Evolutionary conservation across 2,797 vertebrate species (phyloP).

Genomic region (Linurgus olivaceus): DNA sequence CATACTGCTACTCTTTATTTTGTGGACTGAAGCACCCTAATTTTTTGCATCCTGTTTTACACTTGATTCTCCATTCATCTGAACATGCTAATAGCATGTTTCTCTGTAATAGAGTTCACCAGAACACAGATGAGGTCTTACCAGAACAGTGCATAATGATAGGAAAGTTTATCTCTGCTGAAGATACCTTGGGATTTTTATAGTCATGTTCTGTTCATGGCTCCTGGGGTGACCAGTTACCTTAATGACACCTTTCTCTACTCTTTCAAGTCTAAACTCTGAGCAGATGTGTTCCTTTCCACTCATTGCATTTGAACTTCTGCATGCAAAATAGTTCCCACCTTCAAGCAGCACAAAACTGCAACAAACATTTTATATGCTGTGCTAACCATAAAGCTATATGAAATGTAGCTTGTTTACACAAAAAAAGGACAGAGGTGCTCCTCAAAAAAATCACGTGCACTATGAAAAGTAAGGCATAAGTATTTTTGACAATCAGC

Average conservation of each 20-base stretch:
- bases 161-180: neutral
- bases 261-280: neutral
- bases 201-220: neutral
- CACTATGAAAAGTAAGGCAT: neutral
- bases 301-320: neutral
- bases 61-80: neutral
- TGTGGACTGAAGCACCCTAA: neutral
- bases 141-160: neutral
- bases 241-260: neutral
- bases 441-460: fast-evolving
- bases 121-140: neutral
- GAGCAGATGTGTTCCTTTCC: neutral
- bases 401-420: neutral
- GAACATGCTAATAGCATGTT: neutral
- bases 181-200: neutral
- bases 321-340: neutral
- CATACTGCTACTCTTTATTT: neutral
- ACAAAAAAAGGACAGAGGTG: neutral
- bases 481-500: neutral
- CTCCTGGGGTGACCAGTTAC: neutral
- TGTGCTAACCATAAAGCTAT: neutral
- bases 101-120: neutral
- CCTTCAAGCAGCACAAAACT: neutral
- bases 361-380: neutral
- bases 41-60: neutral